phyloP scores from a whole-genome alignment of 2,113 vertebrate species.

The Tringa solitaria region DNA sequence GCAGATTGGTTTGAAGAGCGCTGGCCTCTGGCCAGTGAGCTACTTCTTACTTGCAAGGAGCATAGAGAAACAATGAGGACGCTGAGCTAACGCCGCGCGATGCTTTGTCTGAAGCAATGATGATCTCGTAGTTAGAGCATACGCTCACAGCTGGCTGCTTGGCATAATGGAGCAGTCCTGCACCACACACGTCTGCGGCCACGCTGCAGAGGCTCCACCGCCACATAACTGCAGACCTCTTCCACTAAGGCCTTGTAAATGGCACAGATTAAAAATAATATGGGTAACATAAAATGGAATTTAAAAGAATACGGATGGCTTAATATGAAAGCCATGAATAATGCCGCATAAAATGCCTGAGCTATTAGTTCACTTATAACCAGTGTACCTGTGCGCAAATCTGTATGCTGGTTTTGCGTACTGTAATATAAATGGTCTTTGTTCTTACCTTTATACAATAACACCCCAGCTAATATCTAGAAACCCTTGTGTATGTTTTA shows the following conservation, averaged over 20 bases:
- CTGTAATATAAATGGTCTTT: slow-evolving; percentile 3
- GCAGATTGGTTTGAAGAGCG: slow-evolving; percentile 1
- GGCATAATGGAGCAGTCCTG: background rate
- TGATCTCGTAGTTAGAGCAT: background rate
- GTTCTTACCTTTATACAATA: background rate
- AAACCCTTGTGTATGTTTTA: background rate
- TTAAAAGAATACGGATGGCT: background rate
- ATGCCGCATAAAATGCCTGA: background rate
- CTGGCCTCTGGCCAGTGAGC: slow-evolving; percentile 43
- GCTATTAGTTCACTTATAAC: background rate
- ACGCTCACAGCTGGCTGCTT: background rate
- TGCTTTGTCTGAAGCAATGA: background rate
- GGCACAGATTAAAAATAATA: background rate
- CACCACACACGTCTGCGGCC: background rate
- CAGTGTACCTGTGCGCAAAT: background rate
- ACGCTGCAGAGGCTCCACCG: background rate
- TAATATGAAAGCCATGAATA: background rate
- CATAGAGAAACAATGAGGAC: background rate
- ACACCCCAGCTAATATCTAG: background rate
- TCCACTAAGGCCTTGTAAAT: background rate
- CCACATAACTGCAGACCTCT: background rate
- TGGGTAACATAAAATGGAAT: background rate
- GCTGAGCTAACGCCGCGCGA: background rate
- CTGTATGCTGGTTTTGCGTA: background rate
- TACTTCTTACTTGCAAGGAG: background rate